Percentiles rank a stretch among this genome's conserved stretches.
Evolutionary conservation across 1,140 invertebrate genomes (phyloP).

Genomic region (Amyelois transitella): DNA sequence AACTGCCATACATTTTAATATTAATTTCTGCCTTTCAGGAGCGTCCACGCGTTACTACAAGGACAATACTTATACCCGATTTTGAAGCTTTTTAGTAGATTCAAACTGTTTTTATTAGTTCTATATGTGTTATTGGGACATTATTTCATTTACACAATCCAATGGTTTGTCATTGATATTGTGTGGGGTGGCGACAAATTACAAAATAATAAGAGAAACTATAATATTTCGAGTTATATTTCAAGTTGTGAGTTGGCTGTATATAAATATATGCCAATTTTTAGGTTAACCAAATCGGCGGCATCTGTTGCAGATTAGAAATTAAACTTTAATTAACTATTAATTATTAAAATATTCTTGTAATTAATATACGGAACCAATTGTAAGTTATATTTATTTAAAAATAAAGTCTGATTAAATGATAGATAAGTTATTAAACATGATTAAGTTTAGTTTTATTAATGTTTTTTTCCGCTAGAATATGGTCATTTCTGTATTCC

Average conservation of each 20-base stretch:
- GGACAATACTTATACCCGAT: constrained; percentile 44
- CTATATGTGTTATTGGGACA: constrained; percentile 30
- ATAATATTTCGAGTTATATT: constrained; percentile 9
- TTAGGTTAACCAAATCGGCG: not conserved
- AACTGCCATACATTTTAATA: too few relatives aligned
- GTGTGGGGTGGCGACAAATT: constrained; percentile 26
- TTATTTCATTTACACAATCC: constrained; percentile 41
- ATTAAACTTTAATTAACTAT: too few relatives aligned
- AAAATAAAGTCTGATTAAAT: too few relatives aligned
- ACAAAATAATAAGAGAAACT: constrained; percentile 11
- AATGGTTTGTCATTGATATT: constrained; percentile 43
- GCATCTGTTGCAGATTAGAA: too few relatives aligned
- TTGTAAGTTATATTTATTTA: too few relatives aligned
- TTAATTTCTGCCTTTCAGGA: constrained; percentile 34
- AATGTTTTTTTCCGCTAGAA: too few relatives aligned
- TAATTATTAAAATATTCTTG: too few relatives aligned
- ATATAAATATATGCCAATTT: not conserved
- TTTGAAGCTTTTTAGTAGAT: constrained; percentile 25
- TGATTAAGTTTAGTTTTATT: too few relatives aligned
- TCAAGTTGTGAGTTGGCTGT: constrained; percentile 6
- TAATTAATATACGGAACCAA: too few relatives aligned
- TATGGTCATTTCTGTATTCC: too few relatives aligned
- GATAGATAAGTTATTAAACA: too few relatives aligned
- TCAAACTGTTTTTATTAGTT: constrained; percentile 27
- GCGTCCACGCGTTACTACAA: constrained; percentile 23